phyloP scores from a whole-genome alignment of 2,113 vertebrate genomes.

The Noturus placidus region DNA sequence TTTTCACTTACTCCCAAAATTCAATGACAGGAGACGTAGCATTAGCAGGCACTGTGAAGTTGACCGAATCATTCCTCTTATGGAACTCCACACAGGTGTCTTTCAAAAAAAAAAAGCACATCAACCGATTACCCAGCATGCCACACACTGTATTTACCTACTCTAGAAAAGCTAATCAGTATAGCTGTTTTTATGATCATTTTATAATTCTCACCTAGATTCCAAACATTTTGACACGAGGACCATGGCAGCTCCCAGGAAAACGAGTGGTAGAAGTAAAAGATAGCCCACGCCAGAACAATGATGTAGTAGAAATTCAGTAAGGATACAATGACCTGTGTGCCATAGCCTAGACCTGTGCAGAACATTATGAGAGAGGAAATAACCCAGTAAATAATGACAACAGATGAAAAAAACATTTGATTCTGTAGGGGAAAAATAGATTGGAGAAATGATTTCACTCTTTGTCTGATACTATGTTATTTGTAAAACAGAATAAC shows the following conservation, averaged over 20 bases:
- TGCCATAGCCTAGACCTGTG: constrained; percentile 85
- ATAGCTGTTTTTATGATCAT: background rate
- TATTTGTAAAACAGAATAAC: background rate
- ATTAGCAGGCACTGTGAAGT: constrained; percentile 52
- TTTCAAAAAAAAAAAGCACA: constrained; percentile 16
- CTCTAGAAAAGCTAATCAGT: background rate
- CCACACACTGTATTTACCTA: background rate
- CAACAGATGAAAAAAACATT: background rate
- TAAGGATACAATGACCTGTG: constrained; percentile 82
- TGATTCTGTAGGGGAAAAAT: background rate
- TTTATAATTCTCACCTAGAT: constrained; percentile 74
- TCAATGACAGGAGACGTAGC: constrained; percentile 63
- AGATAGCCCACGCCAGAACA: constrained; percentile 91
- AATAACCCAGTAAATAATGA: background rate
- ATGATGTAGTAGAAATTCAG: constrained; percentile 90
- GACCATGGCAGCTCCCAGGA: constrained; percentile 85
- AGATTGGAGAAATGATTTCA: background rate
- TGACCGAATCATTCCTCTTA: constrained; percentile 44
- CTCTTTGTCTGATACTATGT: background rate
- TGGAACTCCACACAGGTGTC: constrained; percentile 64
- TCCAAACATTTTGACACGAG: constrained; percentile 87
- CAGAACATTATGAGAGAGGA: constrained; percentile 47
- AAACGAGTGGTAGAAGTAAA: constrained; percentile 89
- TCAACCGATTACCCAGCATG: background rate
- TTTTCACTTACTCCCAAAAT: constrained; percentile 68